Evolutionary conservation across 1,140 invertebrate genomes (phyloP).

Genomic region (Scaptomyza montana): DNA sequence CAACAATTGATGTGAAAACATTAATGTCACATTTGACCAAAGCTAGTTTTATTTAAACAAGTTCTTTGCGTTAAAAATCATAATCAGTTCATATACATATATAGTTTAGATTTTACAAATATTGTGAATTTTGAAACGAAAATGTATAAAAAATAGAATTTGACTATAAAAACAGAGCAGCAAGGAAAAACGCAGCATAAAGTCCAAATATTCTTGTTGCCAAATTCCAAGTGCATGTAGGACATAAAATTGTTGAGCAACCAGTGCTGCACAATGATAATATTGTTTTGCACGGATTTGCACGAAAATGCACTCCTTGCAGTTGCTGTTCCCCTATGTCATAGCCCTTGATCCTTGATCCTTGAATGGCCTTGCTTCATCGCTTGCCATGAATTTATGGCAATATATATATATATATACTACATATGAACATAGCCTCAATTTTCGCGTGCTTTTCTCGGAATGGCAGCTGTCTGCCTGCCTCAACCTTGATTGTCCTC

Average conservation of each 20-base stretch:
- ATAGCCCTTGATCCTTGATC: conserved; percentile 2
- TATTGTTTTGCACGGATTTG: neutral
- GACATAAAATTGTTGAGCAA: neutral
- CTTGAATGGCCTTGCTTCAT: neutral
- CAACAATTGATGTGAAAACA: neutral
- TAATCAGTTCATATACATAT: too few species aligned
- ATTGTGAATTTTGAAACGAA: too few species aligned
- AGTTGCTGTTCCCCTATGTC: neutral
- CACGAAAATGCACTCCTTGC: neutral
- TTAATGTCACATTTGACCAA: neutral
- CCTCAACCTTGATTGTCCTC: neutral
- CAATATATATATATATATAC: conserved; percentile 1
- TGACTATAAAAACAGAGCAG: too few species aligned
- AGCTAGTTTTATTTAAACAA: too few species aligned
- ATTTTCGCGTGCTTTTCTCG: neutral
- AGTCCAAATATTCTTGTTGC: neutral
- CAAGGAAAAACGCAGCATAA: too few species aligned
- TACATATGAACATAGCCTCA: conserved; percentile 5
- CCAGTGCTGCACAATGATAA: neutral
- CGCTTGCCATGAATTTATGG: neutral
- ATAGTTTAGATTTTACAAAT: too few species aligned
- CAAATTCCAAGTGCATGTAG: neutral
- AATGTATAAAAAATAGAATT: too few species aligned
- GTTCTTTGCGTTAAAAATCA: too few species aligned
- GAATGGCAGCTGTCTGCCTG: conserved; percentile 1